Base-by-base conservation (phyloP, 2,113 vertebrate species). In the Laticauda colubrina region DNA sequence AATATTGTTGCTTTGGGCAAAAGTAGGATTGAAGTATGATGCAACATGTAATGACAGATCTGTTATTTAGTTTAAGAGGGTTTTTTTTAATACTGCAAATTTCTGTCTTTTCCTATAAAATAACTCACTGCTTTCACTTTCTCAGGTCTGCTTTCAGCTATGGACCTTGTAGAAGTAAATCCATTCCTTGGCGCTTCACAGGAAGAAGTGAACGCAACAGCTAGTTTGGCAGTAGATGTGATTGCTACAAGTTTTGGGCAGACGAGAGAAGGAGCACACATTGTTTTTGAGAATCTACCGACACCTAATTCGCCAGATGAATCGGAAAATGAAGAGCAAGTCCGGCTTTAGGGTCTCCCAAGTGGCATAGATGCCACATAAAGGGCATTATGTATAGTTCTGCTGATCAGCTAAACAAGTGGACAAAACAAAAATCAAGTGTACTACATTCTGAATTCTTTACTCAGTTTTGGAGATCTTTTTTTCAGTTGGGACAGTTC, bases 161-260 rank as follows among this genome's bases (percentile, higher is more conserved):
- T 99, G 96, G 99, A 99, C 95, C 96, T 99, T 94, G 99, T 99
- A 54, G 99, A 99, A 96, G 99, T 99, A 56, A 99, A 99, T 96
- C 99, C 99, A 2, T 29, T 95, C 85, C 95, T 99, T 87, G 99
- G 98, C 7, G 96, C 98, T 1, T 98, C 94, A 91, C 97, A 96
- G 1, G 98, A 99, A 89, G 98, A 98, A 45, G 98, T 98, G 93
- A 98, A 98, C 5, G 98, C 98, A 90, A 99, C 98, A 12, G 98
- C 98, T 2, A 95, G 96, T 2, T 96, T 99, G 18, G 99, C 98
- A 3, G 98, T 99, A 0, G 98, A 99, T 0, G 98, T 99, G 94
- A 98, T 99, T 18, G 98, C 98, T 0, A 98, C 99, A 0, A 98
- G 98, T 93, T 98, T 99, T 94, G 99, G 99, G 51, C 98, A 99